Base-by-base conservation (phyloP, 2,797 vertebrate species). In the Molothrus ater region DNA sequence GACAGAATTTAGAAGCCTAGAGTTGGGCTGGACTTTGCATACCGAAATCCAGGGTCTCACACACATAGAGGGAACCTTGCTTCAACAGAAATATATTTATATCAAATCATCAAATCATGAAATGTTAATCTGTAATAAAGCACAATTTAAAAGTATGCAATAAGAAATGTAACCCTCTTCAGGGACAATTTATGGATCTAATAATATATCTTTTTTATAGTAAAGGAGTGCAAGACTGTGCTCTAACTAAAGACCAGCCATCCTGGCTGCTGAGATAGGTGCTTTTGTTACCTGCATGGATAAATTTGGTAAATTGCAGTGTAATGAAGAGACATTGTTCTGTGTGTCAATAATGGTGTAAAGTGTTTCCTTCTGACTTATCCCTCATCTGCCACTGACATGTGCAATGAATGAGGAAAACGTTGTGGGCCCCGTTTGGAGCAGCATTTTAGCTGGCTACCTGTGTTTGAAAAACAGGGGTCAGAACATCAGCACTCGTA, bases 41-140 rank as follows among this genome's bases (percentile, higher is more conserved):
- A 24, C 3, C 53, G 32, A 90, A 80, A 38, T 24, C 4, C 34
- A n/a, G 36, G 20, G 10, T 53, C 1, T 4, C 14, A 25, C 15
- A 32, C 15, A 34, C 31, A 47, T 4, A 36, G 13, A 64, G 6
- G 25, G 15, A 76, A 28, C 7, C 45, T 85, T 73, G 16, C 38
- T 71, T 92, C n/a, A 78, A 32, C 42, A 96, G 56, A 81, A 88
- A 92, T 18, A 5, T 92, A 56, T 94, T 91, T 80, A 36, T 93
- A 94, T 79, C 59, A 97, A 80, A 93, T 89, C n/a, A 89, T 76
- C 68, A 95, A 94, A 96, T 90, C 88, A 90, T 64, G 71, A 82
- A 79, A 85, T 31, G 26, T 14, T 82, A 31, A 89, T 86, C 47
- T 81, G 17, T 0, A 9, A 56, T 94, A 93, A 80, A 95, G 79